Percentiles rank a stretch among this genome's conserved stretches.
Conservation (phyloP, 1,140 invertebrate species). For the Branchinecta lindahli region DNA sequence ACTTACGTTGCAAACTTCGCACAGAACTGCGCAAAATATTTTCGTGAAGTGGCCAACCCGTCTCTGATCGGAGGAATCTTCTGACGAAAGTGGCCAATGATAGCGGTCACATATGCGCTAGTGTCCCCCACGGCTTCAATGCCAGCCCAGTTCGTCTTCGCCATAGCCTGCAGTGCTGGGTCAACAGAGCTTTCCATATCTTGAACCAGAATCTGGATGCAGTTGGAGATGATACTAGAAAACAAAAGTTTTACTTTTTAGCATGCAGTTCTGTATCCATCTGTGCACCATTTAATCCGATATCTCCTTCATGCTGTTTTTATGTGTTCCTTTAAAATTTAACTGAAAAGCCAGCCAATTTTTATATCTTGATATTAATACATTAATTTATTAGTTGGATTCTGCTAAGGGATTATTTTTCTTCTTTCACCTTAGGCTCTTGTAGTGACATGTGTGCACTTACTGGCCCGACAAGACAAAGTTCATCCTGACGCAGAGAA, state of each 20-base stretch:
- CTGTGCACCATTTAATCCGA: too few relatives aligned
- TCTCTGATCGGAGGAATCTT: slow-evolving; percentile 79
- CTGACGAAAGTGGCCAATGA: slow-evolving; percentile 70
- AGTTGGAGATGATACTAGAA: slow-evolving; percentile 69
- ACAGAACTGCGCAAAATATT: slow-evolving; percentile 97
- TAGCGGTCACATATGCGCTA: slow-evolving; percentile 80
- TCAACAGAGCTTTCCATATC: slow-evolving; percentile 90
- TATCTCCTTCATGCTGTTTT: too few relatives aligned
- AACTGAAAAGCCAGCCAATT: too few relatives aligned
- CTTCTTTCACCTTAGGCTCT: too few relatives aligned
- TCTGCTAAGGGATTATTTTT: too few relatives aligned
- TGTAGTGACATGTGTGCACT: too few relatives aligned
- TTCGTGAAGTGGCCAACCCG: slow-evolving; percentile 79
- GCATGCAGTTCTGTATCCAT: too few relatives aligned
- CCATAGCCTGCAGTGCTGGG: slow-evolving; percentile 78
- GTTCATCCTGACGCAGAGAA: too few relatives aligned
- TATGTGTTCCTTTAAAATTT: too few relatives aligned
- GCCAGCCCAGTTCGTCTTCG: slow-evolving; percentile 78
- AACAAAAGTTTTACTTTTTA: slow-evolving; percentile 15
- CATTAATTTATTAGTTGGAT: too few relatives aligned
- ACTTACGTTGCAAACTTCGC: slow-evolving; percentile 73
- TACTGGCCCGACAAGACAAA: too few relatives aligned
- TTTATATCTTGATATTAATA: too few relatives aligned
- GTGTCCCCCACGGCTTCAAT: slow-evolving; percentile 92
- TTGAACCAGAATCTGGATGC: slow-evolving; percentile 83